Evolutionary conservation across 2,888 invertebrate genomes (phyloP), one percentile per base, ranked within the genome.

Genomic region (Brachylomia viminalis): DNA sequence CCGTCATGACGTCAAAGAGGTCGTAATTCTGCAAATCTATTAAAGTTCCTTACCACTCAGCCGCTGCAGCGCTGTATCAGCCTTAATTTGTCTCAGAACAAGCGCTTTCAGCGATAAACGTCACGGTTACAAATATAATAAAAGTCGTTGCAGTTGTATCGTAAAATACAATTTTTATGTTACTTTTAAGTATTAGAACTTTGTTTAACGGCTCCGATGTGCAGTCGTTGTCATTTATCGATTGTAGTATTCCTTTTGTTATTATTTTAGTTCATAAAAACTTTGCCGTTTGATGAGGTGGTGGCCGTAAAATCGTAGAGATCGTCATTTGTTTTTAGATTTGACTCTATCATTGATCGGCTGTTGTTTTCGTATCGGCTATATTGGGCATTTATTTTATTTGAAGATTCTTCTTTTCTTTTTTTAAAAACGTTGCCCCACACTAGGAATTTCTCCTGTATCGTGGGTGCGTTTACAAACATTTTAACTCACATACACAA

Each of bases 101-200:
- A 82, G 84, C 83, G 83, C 84, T 84, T 79, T 73, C 75, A 85
- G 79, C 82, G 85, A 86, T 85, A 84, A 86, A 85, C 86, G 86
- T 84, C 83, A 75, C 84, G 72, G 79, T 73, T 79, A 72, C 83
- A 79, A 82, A 84, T 80, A 83, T 83, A 87, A 85, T 89, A 89
- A 89, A 89, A 88, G 81, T 85, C 86, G 80, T 80, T 86, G 82
- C 87, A 84, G 76, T 83, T 88, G 83, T 82, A 88, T 86, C 89
- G 80, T 89, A 89, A 90, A 88, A 73, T 75, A 85, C 74, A 75
- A 82, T 82, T 89, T 88, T 87, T 83, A 89, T 88, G 84, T 81
- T 79, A 83, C 77, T 84, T 85, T 84, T 83, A 85, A 83, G 80
- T 71, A 81, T 85, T 79, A 77, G 69, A 87, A 85, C 76, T 87